Evolutionary conservation across 2,888 invertebrate species (phyloP).

Genomic region (Punctoribates punctum): DNA sequence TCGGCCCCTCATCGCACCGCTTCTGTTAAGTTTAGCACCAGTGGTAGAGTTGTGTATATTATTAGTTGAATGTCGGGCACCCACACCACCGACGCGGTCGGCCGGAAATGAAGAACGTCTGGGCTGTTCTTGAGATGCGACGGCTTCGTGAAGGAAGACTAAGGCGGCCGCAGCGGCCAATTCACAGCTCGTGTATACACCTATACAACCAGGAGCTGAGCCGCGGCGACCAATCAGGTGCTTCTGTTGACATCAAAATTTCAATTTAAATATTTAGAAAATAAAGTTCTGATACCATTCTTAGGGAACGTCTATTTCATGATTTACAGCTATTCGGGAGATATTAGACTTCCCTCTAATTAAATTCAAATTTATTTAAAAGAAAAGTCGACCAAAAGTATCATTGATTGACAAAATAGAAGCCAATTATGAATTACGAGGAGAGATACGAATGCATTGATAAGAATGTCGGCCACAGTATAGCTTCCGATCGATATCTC

Average conservation of each 20-base stretch:
- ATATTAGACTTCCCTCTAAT: background rate
- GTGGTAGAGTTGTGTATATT: background rate
- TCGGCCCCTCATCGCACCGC: conserved; percentile 30
- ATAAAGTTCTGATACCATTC: too few relatives aligned
- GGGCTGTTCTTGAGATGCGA: conserved; percentile 26
- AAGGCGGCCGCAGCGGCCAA: conserved; percentile 38
- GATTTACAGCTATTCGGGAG: too few relatives aligned
- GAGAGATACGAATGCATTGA: background rate
- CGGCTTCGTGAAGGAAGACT: conserved; percentile 41
- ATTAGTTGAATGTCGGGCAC: conserved; percentile 19
- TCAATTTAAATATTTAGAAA: too few relatives aligned
- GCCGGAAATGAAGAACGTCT: conserved; percentile 42
- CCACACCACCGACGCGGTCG: background rate
- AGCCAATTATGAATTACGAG: background rate
- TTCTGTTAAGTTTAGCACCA: conserved; percentile 30
- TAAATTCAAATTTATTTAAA: background rate
- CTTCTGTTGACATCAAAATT: background rate
- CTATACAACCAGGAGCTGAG: conserved; percentile 48
- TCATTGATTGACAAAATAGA: background rate
- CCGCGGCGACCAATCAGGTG: conserved; percentile 45
- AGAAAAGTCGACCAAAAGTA: background rate
- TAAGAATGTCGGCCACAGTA: background rate
- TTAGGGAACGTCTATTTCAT: too few relatives aligned
- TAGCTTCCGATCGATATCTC: conserved; percentile 25
- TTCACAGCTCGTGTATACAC: conserved; percentile 40